Conservation (phyloP, 2,113 vertebrate species). For the Hassar affinis region DNA sequence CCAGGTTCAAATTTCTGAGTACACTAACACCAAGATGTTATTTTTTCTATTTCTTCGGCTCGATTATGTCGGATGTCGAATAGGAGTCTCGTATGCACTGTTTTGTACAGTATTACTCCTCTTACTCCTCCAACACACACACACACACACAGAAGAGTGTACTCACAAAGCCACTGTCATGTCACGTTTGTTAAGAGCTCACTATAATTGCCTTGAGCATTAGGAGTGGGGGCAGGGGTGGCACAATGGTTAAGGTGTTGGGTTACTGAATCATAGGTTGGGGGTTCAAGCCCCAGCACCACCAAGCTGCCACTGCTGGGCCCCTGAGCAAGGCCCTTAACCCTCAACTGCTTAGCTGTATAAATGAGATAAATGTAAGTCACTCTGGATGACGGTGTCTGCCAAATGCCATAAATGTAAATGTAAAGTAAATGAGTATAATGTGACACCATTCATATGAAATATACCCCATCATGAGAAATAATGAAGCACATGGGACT, state of each 20-base stretch:
- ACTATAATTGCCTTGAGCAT: background rate
- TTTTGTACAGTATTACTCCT: background rate
- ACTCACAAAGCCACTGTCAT: background rate
- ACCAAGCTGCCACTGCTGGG: too few species aligned
- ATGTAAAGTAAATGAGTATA: too few species aligned
- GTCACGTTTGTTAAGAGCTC: background rate
- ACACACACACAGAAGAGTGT: background rate
- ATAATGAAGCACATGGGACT: background rate
- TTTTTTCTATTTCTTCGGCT: background rate
- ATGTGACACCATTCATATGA: background rate
- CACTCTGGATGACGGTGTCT: too few species aligned
- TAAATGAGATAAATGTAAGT: too few species aligned
- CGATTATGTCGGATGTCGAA: background rate
- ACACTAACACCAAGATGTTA: background rate
- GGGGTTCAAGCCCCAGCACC: too few species aligned
- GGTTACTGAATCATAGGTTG: too few species aligned
- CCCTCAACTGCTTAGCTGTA: too few species aligned
- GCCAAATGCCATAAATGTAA: too few species aligned
- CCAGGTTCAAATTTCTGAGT: constrained; percentile 38
- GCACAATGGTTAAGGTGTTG: too few species aligned
- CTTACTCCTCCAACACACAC: background rate
- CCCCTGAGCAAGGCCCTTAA: too few species aligned
- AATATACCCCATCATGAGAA: background rate
- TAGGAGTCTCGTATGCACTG: background rate
- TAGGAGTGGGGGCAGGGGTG: too few species aligned